These are phyloP conservation scores for Nemoura dubitans DNA, from an alignment of 2,888 invertebrate genomes.

Conservation along the genomic window DNA sequence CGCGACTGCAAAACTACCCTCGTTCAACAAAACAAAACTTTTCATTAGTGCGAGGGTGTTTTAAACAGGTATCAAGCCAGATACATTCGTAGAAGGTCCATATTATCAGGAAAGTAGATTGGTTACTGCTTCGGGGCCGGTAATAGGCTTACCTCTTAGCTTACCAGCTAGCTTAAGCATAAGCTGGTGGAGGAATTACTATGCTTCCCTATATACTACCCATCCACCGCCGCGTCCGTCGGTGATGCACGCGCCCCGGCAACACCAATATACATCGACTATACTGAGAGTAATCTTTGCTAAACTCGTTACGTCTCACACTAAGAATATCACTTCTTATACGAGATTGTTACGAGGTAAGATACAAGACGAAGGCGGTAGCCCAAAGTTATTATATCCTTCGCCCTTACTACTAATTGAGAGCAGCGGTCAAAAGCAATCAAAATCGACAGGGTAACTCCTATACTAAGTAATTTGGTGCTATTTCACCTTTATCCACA, in stretches of 20 bases:
- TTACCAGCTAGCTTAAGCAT: slow-evolving; percentile 25
- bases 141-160: slow-evolving; percentile 38
- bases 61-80: background rate
- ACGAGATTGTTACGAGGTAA: background rate
- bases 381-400: too few species aligned
- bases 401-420: background rate
- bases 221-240: background rate
- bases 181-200: slow-evolving; percentile 33
- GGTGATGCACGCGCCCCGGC: background rate
- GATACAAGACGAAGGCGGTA: too few species aligned
- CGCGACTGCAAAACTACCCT: background rate
- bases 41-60: background rate
- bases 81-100: background rate
- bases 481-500: background rate
- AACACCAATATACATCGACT: background rate
- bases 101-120: slow-evolving; percentile 12
- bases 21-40: background rate
- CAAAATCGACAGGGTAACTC: background rate
- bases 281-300: slow-evolving; percentile 1
- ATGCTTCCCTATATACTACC: background rate
- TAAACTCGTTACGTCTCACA: slow-evolving; percentile 15
- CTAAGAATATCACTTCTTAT: background rate
- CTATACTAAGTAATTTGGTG: background rate
- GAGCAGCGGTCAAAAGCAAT: background rate
- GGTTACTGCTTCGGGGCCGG: slow-evolving; percentile 10